phyloP scores from a whole-genome alignment of 1,140 invertebrate species.

The Drosophila aff. region DNA sequence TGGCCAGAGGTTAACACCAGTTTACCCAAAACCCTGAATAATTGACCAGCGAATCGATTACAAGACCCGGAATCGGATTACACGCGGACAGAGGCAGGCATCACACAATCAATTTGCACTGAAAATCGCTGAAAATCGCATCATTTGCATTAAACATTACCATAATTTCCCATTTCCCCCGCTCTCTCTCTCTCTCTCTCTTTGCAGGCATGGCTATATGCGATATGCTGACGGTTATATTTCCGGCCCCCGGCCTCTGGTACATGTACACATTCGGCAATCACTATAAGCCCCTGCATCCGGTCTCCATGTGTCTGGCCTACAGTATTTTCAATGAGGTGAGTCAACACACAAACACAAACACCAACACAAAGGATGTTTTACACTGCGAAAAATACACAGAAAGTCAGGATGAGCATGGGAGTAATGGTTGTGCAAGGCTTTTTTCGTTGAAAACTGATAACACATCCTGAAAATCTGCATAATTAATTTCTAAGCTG shows the following conservation, averaged over 20 bases:
- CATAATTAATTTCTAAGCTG: too few relatives aligned
- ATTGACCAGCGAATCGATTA: constrained; percentile 26
- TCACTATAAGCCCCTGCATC: constrained; percentile 91
- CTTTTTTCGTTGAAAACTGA: too few relatives aligned
- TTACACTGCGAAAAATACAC: background rate
- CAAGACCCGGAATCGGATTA: background rate
- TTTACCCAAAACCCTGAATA: constrained; percentile 7
- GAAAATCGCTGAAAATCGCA: constrained; percentile 10
- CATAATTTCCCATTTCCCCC: constrained; percentile 27
- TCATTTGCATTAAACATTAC: constrained; percentile 41
- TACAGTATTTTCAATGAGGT: constrained; percentile 93
- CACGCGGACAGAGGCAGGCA: too few relatives aligned
- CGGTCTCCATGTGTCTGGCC: constrained; percentile 90
- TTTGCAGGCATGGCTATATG: constrained; percentile 93
- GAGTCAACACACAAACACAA: constrained; percentile 28
- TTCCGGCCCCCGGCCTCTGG: constrained; percentile 94
- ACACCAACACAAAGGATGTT: constrained; percentile 2
- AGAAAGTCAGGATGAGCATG: background rate
- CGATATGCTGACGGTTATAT: constrained; percentile 96
- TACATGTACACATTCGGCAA: constrained; percentile 96
- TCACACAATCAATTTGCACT: constrained; percentile 22
- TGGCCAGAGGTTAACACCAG: background rate
- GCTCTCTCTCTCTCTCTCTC: background rate
- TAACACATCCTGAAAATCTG: too few relatives aligned
- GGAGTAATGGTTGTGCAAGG: too few relatives aligned